Evolutionary conservation across 2,113 vertebrate genomes (phyloP), one percentile per base, ranked within the genome.

Genomic region (Lonchura striata): DNA sequence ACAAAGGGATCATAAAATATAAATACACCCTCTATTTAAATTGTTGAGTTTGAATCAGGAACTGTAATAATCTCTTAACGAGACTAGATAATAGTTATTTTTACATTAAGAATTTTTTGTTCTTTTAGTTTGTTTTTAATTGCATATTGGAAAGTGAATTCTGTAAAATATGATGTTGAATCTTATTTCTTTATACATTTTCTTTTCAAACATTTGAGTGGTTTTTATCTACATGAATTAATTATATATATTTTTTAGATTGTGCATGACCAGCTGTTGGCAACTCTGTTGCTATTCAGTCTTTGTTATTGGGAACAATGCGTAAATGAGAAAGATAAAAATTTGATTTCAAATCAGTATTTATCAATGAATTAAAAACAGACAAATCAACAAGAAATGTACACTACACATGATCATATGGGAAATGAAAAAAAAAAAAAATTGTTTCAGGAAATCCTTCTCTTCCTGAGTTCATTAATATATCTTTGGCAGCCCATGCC

Each of bases 341-440:
- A 41, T 7, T 30, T 52, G 6, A 23, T 72, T 95, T 89, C 8
- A 46, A 50, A 68, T 69, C 20, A 37, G 0, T 44, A 33, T 59
- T 60, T 52, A 2, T 33, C 33, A 60, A 15, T 60, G 7, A 37
- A 66, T 15, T 44, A 6, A 68, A 56, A 23, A 9, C 2, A 56
- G 19, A 11, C 1, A 22, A 64, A 37, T 30, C 4, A 56, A 10
- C 7, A 75, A 11, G 15, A 52, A 44, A 27, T 19, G 1, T 15
- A 6, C 12, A 9, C 5, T 10, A 19, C 8, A 23, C 3, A 15
- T 42, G 33, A 14, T 66, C 12, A 4, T 41, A 14, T 66, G n/a
- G 20, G 3, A 86, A 83, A 39, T 4, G 6, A 7, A 2, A 4
- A 3, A 2, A 4, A 3, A 2, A 4, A 3, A 21, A 53, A 13